phyloP scores from a whole-genome alignment of 2,113 vertebrate species.

The Riparia riparia region DNA sequence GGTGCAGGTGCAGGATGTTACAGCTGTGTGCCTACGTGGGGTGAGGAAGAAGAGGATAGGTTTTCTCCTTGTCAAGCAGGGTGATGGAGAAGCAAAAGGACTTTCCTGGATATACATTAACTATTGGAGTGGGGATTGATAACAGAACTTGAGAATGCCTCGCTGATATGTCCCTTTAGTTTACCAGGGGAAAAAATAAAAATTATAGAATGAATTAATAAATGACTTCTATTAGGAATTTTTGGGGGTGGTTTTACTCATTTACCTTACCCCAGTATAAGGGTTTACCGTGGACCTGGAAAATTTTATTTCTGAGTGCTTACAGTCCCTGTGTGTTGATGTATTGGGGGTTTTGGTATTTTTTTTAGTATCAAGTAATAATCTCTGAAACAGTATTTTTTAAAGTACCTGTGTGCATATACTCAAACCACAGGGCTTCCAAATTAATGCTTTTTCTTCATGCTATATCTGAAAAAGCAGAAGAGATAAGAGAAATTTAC shows the following conservation, averaged over 20 bases:
- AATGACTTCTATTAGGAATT: background rate
- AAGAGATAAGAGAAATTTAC: background rate
- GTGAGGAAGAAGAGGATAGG: background rate
- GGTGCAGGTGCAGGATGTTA: background rate
- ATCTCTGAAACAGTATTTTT: background rate
- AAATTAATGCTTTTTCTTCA: background rate
- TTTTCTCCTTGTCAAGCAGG: background rate
- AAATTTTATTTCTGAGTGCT: background rate
- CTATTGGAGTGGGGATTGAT: background rate
- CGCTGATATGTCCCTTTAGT: background rate
- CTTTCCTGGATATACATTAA: background rate
- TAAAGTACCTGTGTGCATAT: background rate
- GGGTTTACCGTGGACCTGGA: background rate
- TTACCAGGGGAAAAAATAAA: rapidly evolving
- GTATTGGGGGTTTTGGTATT: background rate
- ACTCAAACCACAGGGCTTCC: background rate
- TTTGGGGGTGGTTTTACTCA: background rate
- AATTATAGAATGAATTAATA: background rate
- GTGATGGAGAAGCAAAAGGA: background rate
- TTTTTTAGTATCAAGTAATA: background rate
- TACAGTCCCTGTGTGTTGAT: background rate
- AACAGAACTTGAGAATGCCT: background rate
- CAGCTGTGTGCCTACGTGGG: background rate
- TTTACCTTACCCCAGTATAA: background rate
- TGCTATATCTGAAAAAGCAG: background rate